Evolutionary conservation across 2,113 vertebrate species (phyloP).

Genomic region (Psilopsiagon aymara): DNA sequence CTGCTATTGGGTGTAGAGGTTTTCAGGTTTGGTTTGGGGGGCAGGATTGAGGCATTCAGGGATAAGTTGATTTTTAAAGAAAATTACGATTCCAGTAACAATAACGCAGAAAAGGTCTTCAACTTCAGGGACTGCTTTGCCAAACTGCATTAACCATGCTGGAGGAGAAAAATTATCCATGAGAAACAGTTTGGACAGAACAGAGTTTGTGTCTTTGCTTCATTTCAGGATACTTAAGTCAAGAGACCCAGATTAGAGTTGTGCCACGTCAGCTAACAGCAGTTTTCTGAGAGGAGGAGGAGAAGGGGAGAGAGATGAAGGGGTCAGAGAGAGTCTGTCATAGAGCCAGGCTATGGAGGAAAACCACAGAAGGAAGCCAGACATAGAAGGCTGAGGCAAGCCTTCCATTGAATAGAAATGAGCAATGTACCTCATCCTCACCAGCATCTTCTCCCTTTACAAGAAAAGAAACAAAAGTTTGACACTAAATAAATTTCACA

Average conservation of each 20-base stretch:
- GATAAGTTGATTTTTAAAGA: background rate
- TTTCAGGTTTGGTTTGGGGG: background rate
- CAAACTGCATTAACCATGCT: background rate
- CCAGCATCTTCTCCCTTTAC: background rate
- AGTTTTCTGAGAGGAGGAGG: background rate
- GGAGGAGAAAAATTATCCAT: background rate
- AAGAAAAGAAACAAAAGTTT: background rate
- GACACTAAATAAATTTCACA: background rate
- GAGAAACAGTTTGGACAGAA: background rate
- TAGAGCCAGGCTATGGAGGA: background rate
- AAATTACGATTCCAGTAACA: background rate
- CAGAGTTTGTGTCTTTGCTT: background rate
- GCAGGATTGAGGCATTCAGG: background rate
- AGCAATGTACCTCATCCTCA: background rate
- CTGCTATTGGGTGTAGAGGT: background rate
- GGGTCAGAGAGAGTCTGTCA: background rate
- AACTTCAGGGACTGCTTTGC: background rate
- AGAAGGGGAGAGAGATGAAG: background rate
- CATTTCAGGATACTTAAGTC: background rate
- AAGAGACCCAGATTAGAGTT: background rate
- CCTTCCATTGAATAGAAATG: background rate
- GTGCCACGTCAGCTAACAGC: conserved; percentile 1
- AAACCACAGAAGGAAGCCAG: conserved; percentile 1
- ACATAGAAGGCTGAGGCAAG: background rate
- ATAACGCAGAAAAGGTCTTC: background rate